Evolutionary conservation across 2,888 invertebrate genomes (phyloP).

Genomic region (Abrostola tripartita): DNA sequence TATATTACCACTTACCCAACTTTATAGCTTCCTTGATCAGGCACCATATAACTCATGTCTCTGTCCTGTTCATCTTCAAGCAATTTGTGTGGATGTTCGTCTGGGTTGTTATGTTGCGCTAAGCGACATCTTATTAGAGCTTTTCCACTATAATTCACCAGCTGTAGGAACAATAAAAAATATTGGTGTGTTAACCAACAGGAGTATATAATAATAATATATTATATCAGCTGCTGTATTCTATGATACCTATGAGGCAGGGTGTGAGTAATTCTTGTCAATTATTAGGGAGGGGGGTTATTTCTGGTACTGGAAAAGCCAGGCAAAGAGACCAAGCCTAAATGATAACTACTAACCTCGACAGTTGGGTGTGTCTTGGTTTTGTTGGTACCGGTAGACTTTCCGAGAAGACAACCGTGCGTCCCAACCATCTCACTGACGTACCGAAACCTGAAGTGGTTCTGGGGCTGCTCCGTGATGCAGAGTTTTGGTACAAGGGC

Average conservation of each 20-base stretch:
- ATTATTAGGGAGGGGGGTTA: not conserved
- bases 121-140: constrained; percentile 92
- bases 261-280: no score
- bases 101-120: constrained; percentile 88
- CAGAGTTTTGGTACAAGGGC: constrained; percentile 84
- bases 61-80: constrained; percentile 90
- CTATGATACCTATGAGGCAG: no score
- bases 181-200: no score
- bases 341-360: constrained; percentile 83
- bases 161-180: constrained; percentile 56
- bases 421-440: constrained; percentile 96
- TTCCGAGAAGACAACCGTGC: constrained; percentile 93
- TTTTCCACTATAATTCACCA: constrained; percentile 78
- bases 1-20: constrained; percentile 87
- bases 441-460: constrained; percentile 94
- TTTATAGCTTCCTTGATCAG: constrained; percentile 87
- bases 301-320: constrained; percentile 10
- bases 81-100: constrained; percentile 91
- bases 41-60: constrained; percentile 91
- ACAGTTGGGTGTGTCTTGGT: constrained; percentile 92
- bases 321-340: constrained; percentile 12
- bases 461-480: constrained; percentile 92
- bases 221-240: no score
- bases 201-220: no score
- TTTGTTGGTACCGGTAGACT: constrained; percentile 86